Percentiles rank a stretch among this genome's conserved stretches.
These are phyloP conservation scores for Cladopsammia gracilis DNA, from an alignment of 64 coral and sea anemone genomes.

Conservation along the genomic window DNA sequence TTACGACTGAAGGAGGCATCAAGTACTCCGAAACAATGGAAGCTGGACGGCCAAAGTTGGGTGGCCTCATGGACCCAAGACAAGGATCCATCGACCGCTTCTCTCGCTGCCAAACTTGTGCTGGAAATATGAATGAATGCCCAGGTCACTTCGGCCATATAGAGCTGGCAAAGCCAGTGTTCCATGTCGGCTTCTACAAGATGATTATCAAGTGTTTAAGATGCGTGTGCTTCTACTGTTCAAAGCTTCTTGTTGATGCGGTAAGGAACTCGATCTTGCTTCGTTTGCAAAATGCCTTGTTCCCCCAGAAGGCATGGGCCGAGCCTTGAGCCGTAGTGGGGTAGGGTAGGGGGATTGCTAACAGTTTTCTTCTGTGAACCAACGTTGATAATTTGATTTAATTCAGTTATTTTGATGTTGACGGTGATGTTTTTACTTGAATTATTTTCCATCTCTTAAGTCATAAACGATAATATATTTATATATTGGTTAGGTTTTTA, in stretches of 20 bases:
- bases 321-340: not conserved
- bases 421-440: too few relatives aligned
- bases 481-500: too few relatives aligned
- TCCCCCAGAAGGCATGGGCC: conserved; percentile 12
- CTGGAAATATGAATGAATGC: conserved; percentile 98
- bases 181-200: conserved; percentile 88
- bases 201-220: conserved; percentile 93
- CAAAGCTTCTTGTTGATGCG: conserved; percentile 96
- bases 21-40: conserved; percentile 98
- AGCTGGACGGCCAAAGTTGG: conserved; percentile 94
- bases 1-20: conserved; percentile 96
- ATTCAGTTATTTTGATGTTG: too few relatives aligned
- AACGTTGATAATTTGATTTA: too few relatives aligned
- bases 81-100: conserved; percentile 97
- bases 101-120: conserved; percentile 98
- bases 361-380: too few relatives aligned
- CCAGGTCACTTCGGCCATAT: conserved; percentile 99
- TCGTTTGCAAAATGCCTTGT: conserved; percentile 1
- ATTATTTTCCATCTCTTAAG: too few relatives aligned
- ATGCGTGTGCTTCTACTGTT: conserved; percentile 99
- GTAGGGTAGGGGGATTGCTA: not conserved
- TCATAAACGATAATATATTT: too few relatives aligned
- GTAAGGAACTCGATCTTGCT: conserved; percentile 62
- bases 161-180: conserved; percentile 97
- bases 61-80: conserved; percentile 97